These are phyloP conservation scores for Drosophila anceps DNA, from an alignment of 2,888 invertebrate species.

Conservation along the genomic window DNA sequence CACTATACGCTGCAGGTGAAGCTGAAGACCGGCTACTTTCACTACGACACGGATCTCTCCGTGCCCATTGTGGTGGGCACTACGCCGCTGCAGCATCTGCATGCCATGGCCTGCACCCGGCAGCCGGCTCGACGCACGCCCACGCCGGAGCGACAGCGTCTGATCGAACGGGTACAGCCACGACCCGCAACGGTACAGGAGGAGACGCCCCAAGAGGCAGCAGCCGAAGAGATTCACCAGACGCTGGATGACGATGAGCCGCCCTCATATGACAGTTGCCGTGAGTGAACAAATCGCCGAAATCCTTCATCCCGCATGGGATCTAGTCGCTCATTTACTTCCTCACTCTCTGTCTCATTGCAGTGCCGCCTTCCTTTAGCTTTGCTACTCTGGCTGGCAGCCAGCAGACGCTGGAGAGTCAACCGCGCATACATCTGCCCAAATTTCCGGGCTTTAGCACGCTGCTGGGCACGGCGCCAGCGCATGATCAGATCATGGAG, in stretches of 20 bases:
- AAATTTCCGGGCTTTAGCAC: slow-evolving; percentile 80
- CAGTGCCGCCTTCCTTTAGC: slow-evolving; percentile 82
- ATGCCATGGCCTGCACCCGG: slow-evolving; percentile 52
- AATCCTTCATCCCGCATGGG: no score
- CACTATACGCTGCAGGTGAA: slow-evolving; percentile 80
- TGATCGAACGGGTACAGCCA: slow-evolving; percentile 62
- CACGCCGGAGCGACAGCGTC: slow-evolving; percentile 70
- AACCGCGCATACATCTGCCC: slow-evolving; percentile 75
- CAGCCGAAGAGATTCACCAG: slow-evolving; percentile 56
- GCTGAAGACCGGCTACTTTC: slow-evolving; percentile 79
- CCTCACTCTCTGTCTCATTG: no score
- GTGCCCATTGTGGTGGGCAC: slow-evolving; percentile 81
- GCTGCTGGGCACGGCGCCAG: slow-evolving; percentile 67
- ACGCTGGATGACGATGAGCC: slow-evolving; percentile 75
- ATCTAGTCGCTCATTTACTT: no score
- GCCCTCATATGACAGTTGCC: slow-evolving; percentile 82
- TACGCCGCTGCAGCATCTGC: slow-evolving; percentile 68
- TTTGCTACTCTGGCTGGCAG: slow-evolving; percentile 80
- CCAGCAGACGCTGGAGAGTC: slow-evolving; percentile 70
- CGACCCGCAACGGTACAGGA: slow-evolving; percentile 52
- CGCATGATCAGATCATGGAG: slow-evolving; percentile 50
- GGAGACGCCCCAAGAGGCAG: slow-evolving; percentile 50
- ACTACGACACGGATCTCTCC: slow-evolving; percentile 79
- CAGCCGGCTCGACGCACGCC: slow-evolving; percentile 58
- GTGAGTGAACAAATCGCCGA: slow-evolving; percentile 54